Percentiles rank a stretch among this genome's conserved stretches.
phyloP scores from a whole-genome alignment of 2,888 invertebrate species.

The Vanessa cardui region DNA sequence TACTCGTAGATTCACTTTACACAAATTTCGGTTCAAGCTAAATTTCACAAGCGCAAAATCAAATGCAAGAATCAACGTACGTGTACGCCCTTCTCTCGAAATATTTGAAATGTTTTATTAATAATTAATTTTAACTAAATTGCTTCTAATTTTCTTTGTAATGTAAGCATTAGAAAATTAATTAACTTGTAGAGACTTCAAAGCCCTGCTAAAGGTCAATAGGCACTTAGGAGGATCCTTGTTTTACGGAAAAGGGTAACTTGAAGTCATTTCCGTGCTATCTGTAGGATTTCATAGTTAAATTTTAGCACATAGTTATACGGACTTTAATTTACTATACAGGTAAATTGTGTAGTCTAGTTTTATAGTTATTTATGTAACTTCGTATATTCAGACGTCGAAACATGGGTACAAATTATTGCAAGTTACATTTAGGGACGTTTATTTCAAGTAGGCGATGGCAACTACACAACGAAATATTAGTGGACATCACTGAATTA shows the following conservation, averaged over 20 bases:
- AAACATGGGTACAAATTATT: too few relatives aligned
- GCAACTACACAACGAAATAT: too few relatives aligned
- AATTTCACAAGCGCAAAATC: not conserved
- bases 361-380: not conserved
- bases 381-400: not conserved
- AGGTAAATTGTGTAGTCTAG: not conserved
- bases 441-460: too few relatives aligned
- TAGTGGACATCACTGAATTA: too few relatives aligned
- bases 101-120: constrained; percentile 13
- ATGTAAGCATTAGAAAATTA: constrained; percentile 74
- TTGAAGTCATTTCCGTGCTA: constrained; percentile 30
- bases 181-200: constrained; percentile 68
- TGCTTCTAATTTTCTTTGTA: constrained; percentile 56
- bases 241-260: constrained; percentile 59
- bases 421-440: too few relatives aligned
- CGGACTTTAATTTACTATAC: constrained; percentile 15
- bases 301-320: constrained; percentile 31
- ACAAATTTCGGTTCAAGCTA: constrained; percentile 1
- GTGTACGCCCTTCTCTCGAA: not conserved
- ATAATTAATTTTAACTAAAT: constrained; percentile 32
- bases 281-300: constrained; percentile 33
- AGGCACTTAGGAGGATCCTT: constrained; percentile 60
- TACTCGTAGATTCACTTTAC: constrained; percentile 3
- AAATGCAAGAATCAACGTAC: constrained; percentile 6
- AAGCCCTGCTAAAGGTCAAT: constrained; percentile 68